phyloP scores from a whole-genome alignment of 2,113 vertebrate species.

The Jacana jacana region DNA sequence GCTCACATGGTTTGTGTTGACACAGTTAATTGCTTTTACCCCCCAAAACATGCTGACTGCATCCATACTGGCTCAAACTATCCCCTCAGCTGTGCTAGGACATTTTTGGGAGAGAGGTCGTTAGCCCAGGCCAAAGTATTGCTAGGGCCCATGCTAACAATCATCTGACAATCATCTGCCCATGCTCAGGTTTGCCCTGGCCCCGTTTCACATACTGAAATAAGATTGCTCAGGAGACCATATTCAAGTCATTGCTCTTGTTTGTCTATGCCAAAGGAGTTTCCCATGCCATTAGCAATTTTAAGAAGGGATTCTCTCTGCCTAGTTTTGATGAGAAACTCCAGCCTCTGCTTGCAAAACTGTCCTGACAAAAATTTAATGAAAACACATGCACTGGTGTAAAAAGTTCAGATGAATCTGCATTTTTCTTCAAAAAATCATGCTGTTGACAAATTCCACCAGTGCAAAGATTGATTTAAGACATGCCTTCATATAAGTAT shows the following conservation, averaged over 20 bases:
- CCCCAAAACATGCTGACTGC: constrained; percentile 53
- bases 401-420: constrained; percentile 48
- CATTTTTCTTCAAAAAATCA: constrained; percentile 32
- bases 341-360: constrained; percentile 22
- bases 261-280: constrained; percentile 9
- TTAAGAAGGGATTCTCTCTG: constrained; percentile 32
- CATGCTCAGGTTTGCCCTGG: constrained; percentile 17
- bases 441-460: constrained; percentile 20
- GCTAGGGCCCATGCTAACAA: constrained; percentile 16
- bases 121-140: constrained; percentile 8
- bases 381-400: constrained; percentile 21
- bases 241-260: neutral
- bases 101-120: constrained; percentile 12
- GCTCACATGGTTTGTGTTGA: constrained; percentile 19
- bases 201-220: neutral
- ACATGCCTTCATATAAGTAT: neutral
- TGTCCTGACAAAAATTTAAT: constrained; percentile 6
- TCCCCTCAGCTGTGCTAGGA: constrained; percentile 35
- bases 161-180: constrained; percentile 43
- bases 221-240: constrained; percentile 26
- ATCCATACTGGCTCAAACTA: constrained; percentile 45
- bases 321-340: constrained; percentile 52
- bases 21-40: constrained; percentile 56
- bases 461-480: constrained; percentile 23
- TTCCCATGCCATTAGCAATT: constrained; percentile 34